Evolutionary conservation across 2,888 invertebrate genomes (phyloP).

Genomic region (Imbricaverruca yamaguchii): DNA sequence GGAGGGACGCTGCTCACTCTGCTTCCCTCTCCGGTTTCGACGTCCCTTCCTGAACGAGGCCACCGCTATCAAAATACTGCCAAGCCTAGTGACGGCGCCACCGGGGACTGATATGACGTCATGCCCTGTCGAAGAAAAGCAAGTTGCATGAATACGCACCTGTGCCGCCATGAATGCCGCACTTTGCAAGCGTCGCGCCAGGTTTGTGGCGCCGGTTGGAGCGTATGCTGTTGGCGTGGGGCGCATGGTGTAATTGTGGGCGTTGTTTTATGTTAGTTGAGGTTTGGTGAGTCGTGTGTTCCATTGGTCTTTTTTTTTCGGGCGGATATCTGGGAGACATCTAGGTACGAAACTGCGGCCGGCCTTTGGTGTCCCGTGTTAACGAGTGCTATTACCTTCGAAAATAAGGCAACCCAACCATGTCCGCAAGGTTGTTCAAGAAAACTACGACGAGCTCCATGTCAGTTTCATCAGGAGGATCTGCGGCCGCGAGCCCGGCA

Average conservation of each 20-base stretch:
- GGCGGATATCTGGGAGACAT: too few relatives aligned
- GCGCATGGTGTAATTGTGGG: background rate
- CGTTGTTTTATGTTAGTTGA: background rate
- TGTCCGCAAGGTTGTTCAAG: constrained; percentile 7
- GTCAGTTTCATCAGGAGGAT: background rate
- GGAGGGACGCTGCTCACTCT: too few relatives aligned
- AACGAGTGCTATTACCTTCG: background rate
- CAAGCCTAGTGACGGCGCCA: too few relatives aligned
- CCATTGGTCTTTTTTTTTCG: background rate
- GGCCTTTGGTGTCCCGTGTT: too few relatives aligned
- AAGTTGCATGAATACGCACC: constrained; percentile 47
- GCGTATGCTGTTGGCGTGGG: background rate
- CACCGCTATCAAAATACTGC: too few relatives aligned
- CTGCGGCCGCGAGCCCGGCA: background rate
- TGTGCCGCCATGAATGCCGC: background rate
- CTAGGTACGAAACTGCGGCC: too few relatives aligned
- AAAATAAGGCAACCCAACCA: background rate
- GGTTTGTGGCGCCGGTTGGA: background rate
- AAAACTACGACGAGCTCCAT: background rate
- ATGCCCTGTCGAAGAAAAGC: too few relatives aligned
- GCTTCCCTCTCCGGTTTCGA: too few relatives aligned
- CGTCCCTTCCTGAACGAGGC: too few relatives aligned
- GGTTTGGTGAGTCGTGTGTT: background rate
- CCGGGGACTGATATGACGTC: too few relatives aligned
- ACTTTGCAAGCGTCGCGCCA: background rate